Percentiles rank a stretch among this genome's conserved stretches.
Evolutionary conservation across 1,140 invertebrate genomes (phyloP).

Genomic region (Papilio polytes): DNA sequence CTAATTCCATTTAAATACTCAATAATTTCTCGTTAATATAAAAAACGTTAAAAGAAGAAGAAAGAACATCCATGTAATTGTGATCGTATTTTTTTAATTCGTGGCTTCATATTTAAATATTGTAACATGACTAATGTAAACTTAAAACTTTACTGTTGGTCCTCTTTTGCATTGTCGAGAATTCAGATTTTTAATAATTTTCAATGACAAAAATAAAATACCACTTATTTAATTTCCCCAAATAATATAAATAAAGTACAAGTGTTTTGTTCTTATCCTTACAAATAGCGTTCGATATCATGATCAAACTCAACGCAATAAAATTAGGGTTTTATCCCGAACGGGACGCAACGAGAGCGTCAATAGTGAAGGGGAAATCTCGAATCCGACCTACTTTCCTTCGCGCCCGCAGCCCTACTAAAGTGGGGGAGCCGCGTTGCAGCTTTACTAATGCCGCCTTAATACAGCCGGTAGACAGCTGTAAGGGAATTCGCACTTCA

Average conservation of each 20-base stretch:
- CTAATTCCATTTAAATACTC: not conserved
- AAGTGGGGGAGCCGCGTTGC: conserved; percentile 51
- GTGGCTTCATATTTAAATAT: not conserved
- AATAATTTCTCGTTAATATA: not conserved
- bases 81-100: too few relatives aligned
- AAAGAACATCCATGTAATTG: too few relatives aligned
- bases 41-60: too few relatives aligned
- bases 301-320: conserved; percentile 67
- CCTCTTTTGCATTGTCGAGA: not conserved
- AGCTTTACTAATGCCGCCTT: conserved; percentile 58
- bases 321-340: conserved; percentile 77
- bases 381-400: conserved; percentile 73
- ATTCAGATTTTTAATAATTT: not conserved
- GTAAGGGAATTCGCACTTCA: conserved; percentile 59
- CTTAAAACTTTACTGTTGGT: too few relatives aligned
- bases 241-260: conserved; percentile 33
- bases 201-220: not conserved
- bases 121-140: too few relatives aligned
- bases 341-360: conserved; percentile 69
- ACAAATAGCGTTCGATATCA: conserved; percentile 53
- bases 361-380: conserved; percentile 56
- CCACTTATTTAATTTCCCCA: not conserved
- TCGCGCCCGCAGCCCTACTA: conserved; percentile 58
- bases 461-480: conserved; percentile 54
- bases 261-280: conserved; percentile 51